Evolutionary conservation across 2,888 invertebrate genomes (phyloP).

Genomic region (Watsonalla binaria): DNA sequence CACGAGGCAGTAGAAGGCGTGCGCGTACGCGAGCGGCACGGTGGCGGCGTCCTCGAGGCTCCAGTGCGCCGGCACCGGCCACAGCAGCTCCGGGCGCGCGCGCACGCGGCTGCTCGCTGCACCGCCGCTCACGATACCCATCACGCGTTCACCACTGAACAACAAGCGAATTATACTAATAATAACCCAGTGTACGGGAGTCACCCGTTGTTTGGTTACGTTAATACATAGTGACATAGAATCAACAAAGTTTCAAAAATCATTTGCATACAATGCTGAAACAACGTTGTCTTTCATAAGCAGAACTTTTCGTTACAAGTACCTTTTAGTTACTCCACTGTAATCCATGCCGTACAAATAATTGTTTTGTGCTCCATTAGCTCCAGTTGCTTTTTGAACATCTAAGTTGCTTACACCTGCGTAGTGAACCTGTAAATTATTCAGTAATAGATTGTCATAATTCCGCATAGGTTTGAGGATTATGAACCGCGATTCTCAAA

Average conservation of each 20-base stretch:
- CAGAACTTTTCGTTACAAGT: neutral
- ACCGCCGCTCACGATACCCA: constrained; percentile 76
- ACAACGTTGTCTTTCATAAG: too few species aligned
- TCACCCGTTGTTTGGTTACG: too few species aligned
- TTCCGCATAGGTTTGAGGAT: too few species aligned
- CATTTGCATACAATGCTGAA: too few species aligned
- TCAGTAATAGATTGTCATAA: too few species aligned
- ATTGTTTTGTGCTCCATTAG: constrained; percentile 9
- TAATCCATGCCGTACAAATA: constrained; percentile 42
- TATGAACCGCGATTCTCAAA: too few species aligned
- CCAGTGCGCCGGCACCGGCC: constrained; percentile 84
- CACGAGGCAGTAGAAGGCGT: constrained; percentile 59
- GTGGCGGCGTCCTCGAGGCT: constrained; percentile 83
- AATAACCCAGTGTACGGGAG: neutral
- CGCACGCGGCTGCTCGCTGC: constrained; percentile 76
- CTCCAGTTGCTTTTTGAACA: constrained; percentile 29
- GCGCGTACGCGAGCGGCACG: constrained; percentile 83
- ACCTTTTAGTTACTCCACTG: constrained; percentile 49
- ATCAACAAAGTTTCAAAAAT: too few species aligned
- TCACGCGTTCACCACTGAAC: constrained; percentile 43
- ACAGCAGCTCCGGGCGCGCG: constrained; percentile 65
- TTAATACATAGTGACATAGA: too few species aligned
- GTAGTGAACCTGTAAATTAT: constrained; percentile 35
- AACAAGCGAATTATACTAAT: neutral
- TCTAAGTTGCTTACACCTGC: constrained; percentile 36